Percentiles rank a stretch among this genome's conserved stretches.
Conservation (phyloP, 2,113 vertebrate genomes). For the Bettongia penicillata region DNA sequence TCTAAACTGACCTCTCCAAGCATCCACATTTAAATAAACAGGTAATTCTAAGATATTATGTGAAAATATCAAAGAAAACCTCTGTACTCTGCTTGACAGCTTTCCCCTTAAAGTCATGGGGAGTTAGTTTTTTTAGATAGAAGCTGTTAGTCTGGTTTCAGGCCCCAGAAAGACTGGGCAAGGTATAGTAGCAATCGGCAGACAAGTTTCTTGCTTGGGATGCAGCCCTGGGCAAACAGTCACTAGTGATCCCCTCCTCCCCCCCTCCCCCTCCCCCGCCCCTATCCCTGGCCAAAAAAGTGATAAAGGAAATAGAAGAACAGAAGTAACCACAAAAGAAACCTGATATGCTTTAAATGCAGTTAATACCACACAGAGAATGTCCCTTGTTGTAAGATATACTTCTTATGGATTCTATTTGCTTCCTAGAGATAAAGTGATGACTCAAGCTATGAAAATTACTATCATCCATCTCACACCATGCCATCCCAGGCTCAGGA, state of each 20-base stretch:
- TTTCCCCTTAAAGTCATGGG: neutral
- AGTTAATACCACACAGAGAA: conserved; percentile 48
- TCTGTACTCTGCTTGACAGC: neutral
- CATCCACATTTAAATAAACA: conserved; percentile 8
- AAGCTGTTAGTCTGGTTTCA: conserved; percentile 21
- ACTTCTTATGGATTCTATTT: conserved; percentile 78
- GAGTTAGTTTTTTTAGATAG: conserved; percentile 28
- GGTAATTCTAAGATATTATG: conserved; percentile 30
- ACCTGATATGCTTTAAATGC: conserved; percentile 70
- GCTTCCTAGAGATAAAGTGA: conserved; percentile 83
- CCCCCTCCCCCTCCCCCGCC: neutral
- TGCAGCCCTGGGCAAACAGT: conserved; percentile 34
- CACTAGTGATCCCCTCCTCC: neutral
- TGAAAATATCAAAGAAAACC: conserved; percentile 54
- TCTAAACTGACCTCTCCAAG: conserved; percentile 44
- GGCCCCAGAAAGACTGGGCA: neutral
- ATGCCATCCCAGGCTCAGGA: conserved; percentile 69
- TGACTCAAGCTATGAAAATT: conserved; percentile 85
- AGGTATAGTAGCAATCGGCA: conserved; percentile 36
- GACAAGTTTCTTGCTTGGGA: conserved; percentile 42
- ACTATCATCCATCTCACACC: conserved; percentile 86
- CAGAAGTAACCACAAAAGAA: conserved; percentile 67
- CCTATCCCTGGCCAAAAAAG: neutral
- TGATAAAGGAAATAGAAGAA: conserved; percentile 54
- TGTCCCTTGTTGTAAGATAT: conserved; percentile 47